phyloP scores from a whole-genome alignment of 2,888 invertebrate genomes.

The Campoplex capitator region DNA sequence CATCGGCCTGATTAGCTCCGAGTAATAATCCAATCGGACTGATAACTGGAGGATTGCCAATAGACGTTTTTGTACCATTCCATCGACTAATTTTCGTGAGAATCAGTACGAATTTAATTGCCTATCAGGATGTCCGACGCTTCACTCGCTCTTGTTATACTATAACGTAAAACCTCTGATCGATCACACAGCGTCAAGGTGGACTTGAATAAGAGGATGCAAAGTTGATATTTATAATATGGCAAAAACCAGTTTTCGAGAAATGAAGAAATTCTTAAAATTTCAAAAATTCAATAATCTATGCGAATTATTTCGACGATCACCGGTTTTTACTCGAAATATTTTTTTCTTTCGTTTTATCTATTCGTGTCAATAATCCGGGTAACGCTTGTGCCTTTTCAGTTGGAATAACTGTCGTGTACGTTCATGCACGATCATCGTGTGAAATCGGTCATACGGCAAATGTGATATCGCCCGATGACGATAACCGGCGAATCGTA shows the following conservation, averaged over 20 bases:
- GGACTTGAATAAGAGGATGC: constrained; percentile 17
- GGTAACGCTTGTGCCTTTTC: background rate
- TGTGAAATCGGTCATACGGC: constrained; percentile 39
- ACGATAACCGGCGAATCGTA: constrained; percentile 21
- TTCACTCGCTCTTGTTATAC: background rate
- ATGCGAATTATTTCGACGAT: constrained; percentile 25
- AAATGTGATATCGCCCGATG: constrained; percentile 1
- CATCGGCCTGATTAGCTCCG: background rate
- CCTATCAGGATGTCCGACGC: constrained; percentile 2
- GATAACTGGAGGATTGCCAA: constrained; percentile 36
- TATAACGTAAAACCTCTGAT: background rate
- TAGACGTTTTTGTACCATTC: constrained; percentile 8
- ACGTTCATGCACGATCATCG: constrained; percentile 3
- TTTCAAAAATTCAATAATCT: background rate
- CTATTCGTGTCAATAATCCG: constrained; percentile 33
- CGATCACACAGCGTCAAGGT: constrained; percentile 2
- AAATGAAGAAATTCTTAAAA: constrained; percentile 8
- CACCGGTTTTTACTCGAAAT: background rate
- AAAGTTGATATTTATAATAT: constrained; percentile 20
- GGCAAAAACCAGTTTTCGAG: constrained; percentile 4
- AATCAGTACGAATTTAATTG: constrained; percentile 32
- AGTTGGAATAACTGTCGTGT: background rate
- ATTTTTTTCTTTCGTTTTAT: background rate
- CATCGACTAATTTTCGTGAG: constrained; percentile 19
- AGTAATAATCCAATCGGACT: constrained; percentile 13